A percentile compares a stretch with the other conserved stretches of the same genome.
Evolutionary conservation across 2,113 vertebrate genomes (phyloP).

Genomic region (Entelurus aequoreus): DNA sequence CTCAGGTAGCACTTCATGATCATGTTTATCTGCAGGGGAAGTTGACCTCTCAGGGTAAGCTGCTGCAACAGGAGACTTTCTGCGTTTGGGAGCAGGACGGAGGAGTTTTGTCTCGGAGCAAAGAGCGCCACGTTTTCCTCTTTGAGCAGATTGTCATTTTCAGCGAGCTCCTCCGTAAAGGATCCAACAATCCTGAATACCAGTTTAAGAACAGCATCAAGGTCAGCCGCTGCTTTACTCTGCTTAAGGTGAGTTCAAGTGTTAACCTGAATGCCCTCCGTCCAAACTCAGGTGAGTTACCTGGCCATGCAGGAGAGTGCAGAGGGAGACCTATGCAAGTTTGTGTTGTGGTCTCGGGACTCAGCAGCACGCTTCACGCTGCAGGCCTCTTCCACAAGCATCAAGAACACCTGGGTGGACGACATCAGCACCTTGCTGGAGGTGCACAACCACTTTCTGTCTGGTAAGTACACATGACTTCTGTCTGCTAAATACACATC

Average conservation of each 20-base stretch:
- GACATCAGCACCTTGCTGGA: constrained; percentile 88
- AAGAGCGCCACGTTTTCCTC: constrained; percentile 94
- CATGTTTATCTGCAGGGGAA: constrained; percentile 77
- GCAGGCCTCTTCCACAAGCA: constrained; percentile 87
- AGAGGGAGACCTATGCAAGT: constrained; percentile 90
- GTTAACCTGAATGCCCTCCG: neutral
- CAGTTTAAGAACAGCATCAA: constrained; percentile 97
- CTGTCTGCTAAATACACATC: too few relatives aligned
- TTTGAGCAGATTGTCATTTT: constrained; percentile 98
- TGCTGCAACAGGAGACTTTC: constrained; percentile 97
- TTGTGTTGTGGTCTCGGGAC: constrained; percentile 85
- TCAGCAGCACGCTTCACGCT: constrained; percentile 87
- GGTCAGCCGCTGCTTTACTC: constrained; percentile 60
- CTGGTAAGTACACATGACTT: constrained; percentile 67
- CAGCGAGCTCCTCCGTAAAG: constrained; percentile 93
- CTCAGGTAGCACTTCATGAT: too few relatives aligned
- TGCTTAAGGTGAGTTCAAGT: neutral
- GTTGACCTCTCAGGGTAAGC: constrained; percentile 92
- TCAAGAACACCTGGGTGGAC: constrained; percentile 89
- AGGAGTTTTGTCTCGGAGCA: constrained; percentile 86
- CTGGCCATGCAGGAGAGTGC: constrained; percentile 88
- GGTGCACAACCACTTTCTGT: constrained; percentile 91
- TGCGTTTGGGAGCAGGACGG: constrained; percentile 92
- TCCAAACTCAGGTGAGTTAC: constrained; percentile 81
- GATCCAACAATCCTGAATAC: constrained; percentile 89